A percentile compares a stretch with the other conserved stretches of the same genome.
Conservation (phyloP, 1,140 invertebrate species). For the Marisa cornuarietis region DNA sequence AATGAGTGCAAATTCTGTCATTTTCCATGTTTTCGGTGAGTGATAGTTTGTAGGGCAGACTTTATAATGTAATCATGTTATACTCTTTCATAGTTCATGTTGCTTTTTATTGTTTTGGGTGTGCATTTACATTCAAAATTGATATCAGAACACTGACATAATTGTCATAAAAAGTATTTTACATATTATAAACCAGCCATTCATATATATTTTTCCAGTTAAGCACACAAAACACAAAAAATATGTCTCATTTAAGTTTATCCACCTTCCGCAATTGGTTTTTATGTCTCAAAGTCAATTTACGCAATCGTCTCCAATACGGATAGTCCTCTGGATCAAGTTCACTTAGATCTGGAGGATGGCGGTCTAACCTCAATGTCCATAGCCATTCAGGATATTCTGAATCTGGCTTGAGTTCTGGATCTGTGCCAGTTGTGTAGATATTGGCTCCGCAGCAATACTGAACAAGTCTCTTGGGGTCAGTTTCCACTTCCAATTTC, state of each 20-base stretch:
- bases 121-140: background rate
- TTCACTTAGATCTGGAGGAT: slow-evolving; percentile 74
- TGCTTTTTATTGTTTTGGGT: background rate
- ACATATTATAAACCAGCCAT: background rate
- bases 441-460: slow-evolving; percentile 90
- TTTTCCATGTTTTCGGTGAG: too few species aligned
- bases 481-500: slow-evolving; percentile 78
- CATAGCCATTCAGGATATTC: slow-evolving; percentile 97
- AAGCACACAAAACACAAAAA: background rate
- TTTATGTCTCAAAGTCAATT: slow-evolving; percentile 25
- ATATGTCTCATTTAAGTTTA: slow-evolving; percentile 4
- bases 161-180: background rate
- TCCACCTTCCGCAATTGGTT: slow-evolving; percentile 15
- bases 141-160: background rate
- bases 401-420: slow-evolving; percentile 83
- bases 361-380: slow-evolving; percentile 74
- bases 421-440: slow-evolving; percentile 78
- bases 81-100: background rate
- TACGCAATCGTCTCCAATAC: slow-evolving; percentile 77
- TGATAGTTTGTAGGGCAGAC: background rate
- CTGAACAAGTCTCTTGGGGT: slow-evolving; percentile 80
- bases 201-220: background rate
- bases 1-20: too few species aligned
- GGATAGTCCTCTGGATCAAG: slow-evolving; percentile 81
- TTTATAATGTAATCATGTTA: background rate